phyloP scores from a whole-genome alignment of 2,113 vertebrate genomes.

The Talpa occidentalis region DNA sequence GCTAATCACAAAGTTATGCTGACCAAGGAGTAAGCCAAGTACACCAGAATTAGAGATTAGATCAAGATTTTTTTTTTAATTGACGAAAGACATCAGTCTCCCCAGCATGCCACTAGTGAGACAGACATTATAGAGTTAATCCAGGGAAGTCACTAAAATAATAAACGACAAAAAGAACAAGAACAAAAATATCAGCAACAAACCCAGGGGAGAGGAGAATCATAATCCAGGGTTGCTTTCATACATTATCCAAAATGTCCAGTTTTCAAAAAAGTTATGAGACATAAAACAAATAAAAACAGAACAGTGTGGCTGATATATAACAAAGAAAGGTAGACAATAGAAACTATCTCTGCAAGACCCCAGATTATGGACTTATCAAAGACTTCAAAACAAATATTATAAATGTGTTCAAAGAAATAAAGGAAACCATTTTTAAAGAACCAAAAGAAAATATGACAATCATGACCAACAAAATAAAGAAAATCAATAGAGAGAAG shows the following conservation, averaged over 20 bases:
- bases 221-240: neutral
- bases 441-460: slow-evolving; percentile 19
- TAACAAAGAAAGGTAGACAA: slow-evolving; percentile 1
- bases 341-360: slow-evolving; percentile 5
- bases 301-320: neutral
- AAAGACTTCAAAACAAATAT: slow-evolving; percentile 21
- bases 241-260: neutral
- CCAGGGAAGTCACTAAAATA: neutral
- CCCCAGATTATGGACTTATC: neutral
- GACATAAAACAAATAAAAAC: neutral
- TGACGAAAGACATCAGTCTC: neutral
- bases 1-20: neutral
- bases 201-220: neutral
- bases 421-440: neutral
- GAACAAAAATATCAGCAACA: neutral
- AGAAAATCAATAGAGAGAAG: slow-evolving; percentile 10
- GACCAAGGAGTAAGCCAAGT: neutral
- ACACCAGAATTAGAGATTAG: slow-evolving; percentile 18
- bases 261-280: slow-evolving; percentile 11
- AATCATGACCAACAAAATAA: neutral
- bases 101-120: neutral
- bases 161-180: neutral
- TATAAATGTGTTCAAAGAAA: neutral
- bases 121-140: neutral
- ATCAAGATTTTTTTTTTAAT: neutral